A percentile compares a stretch with the other conserved stretches of the same genome.
Conservation (phyloP, 53 echinoderm and acorn worm genomes). For the Crossaster papposus region DNA sequence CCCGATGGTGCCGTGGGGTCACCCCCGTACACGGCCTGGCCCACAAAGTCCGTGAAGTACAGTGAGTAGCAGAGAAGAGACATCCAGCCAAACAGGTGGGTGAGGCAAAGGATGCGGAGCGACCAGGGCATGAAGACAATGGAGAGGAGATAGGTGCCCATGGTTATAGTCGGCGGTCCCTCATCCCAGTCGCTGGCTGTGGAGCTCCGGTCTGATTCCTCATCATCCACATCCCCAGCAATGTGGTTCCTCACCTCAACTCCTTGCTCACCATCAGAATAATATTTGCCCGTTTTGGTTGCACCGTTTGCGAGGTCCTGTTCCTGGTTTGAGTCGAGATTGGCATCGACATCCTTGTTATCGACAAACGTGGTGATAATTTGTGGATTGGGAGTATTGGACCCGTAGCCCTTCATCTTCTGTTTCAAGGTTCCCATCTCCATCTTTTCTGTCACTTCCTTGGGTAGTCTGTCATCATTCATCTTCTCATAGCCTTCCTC, state of each 20-base stretch:
- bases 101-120: constrained; percentile 90
- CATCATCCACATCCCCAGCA: constrained; percentile 15
- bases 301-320: constrained; percentile 37
- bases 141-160: constrained; percentile 86
- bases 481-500: constrained; percentile 49
- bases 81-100: constrained; percentile 98
- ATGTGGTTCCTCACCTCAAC: background rate
- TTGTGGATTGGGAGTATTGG: constrained; percentile 54
- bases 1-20: constrained; percentile 81
- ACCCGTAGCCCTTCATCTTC: constrained; percentile 80
- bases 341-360: background rate
- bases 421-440: constrained; percentile 74
- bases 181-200: constrained; percentile 20
- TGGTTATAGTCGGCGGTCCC: constrained; percentile 55
- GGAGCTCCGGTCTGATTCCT: constrained; percentile 38
- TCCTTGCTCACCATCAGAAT: background rate
- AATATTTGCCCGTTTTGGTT: background rate
- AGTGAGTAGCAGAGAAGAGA: constrained; percentile 96
- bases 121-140: constrained; percentile 92
- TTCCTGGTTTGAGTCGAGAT: background rate
- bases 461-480: constrained; percentile 9
- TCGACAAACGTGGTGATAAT: constrained; percentile 32
- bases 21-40: constrained; percentile 88
- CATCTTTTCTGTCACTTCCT: constrained; percentile 59
- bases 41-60: constrained; percentile 98